Evolutionary conservation across 2,888 invertebrate genomes (phyloP).

Genomic region (Cerceris ruficornis): DNA sequence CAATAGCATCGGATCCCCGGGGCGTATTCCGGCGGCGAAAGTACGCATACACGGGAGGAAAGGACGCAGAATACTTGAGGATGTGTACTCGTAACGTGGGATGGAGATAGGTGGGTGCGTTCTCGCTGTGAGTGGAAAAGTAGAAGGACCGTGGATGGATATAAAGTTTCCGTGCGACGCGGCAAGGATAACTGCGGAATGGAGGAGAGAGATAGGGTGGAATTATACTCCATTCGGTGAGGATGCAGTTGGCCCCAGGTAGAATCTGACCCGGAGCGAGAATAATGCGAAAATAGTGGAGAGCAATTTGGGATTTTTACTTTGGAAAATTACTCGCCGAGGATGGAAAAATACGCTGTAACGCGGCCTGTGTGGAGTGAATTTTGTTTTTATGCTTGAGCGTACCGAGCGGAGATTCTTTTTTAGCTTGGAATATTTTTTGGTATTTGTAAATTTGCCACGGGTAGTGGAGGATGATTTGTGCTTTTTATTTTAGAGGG

Average conservation of each 20-base stretch:
- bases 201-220: background rate
- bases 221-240: background rate
- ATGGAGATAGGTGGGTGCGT: background rate
- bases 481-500: no score
- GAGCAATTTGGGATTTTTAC: background rate
- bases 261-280: background rate
- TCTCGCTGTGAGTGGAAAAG: constrained; percentile 34
- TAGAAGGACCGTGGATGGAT: constrained; percentile 38
- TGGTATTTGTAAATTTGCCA: no score
- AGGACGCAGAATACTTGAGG: background rate
- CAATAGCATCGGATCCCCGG: constrained; percentile 61
- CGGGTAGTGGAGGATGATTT: no score
- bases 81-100: background rate
- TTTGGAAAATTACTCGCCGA: no score
- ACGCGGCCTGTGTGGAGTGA: no score
- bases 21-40: constrained; percentile 52
- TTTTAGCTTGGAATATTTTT: no score
- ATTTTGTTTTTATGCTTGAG: no score
- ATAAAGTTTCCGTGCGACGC: constrained; percentile 46
- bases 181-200: constrained; percentile 3
- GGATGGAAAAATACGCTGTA: no score
- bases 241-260: background rate
- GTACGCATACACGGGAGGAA: constrained; percentile 10
- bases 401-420: no score
- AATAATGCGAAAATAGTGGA: background rate